phyloP scores from a whole-genome alignment of 1,140 invertebrate genomes.

The Heliconius hewitsoni region DNA sequence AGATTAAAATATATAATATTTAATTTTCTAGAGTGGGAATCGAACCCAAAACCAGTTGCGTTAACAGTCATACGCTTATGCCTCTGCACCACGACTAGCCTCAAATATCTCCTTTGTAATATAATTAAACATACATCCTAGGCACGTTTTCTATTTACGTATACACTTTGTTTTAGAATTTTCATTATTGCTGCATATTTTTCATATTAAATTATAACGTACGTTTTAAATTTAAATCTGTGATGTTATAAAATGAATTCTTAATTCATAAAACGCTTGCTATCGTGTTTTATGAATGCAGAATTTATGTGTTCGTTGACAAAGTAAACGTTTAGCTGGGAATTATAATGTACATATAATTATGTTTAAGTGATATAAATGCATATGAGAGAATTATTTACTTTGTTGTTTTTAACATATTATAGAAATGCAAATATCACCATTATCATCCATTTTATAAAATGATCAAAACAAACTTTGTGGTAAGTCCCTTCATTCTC shows the following conservation, averaged over 20 bases:
- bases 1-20: too few relatives aligned
- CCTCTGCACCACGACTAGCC: background rate
- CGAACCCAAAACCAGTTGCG: too few relatives aligned
- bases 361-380: background rate
- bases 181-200: conserved; percentile 14
- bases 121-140: conserved; percentile 29
- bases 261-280: background rate
- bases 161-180: background rate
- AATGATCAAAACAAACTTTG: too few relatives aligned
- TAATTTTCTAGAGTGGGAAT: too few relatives aligned
- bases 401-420: background rate
- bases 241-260: background rate
- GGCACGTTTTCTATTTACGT: conserved; percentile 10
- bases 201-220: background rate
- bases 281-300: background rate
- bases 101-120: conserved; percentile 16
- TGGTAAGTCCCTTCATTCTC: too few relatives aligned
- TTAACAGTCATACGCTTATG: too few relatives aligned
- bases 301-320: background rate
- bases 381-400: background rate
- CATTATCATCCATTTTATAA: too few relatives aligned
- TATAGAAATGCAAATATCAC: too few relatives aligned
- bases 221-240: background rate
- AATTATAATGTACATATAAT: background rate
- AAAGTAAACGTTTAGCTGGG: background rate